Percentiles rank a stretch among this genome's conserved stretches.
Conservation (phyloP, 2,113 vertebrate genomes). For the Crotalus viridis region DNA sequence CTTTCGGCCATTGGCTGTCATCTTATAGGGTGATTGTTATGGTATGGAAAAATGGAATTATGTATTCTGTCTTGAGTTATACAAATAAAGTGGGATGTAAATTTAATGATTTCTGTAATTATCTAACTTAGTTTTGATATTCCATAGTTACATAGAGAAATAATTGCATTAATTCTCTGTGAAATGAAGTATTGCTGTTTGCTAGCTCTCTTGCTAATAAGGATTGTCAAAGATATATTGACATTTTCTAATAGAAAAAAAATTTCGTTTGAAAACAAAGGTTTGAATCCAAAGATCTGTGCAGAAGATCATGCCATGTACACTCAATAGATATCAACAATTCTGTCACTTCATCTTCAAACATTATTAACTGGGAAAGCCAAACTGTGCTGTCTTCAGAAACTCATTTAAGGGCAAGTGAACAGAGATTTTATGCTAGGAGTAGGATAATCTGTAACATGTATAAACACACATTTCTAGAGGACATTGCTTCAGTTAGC, state of each 20-base stretch:
- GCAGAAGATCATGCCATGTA: neutral
- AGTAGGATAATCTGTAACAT: neutral
- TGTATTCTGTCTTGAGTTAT: neutral
- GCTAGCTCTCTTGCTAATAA: neutral
- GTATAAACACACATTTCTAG: neutral
- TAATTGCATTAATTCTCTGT: neutral
- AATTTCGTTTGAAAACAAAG: neutral
- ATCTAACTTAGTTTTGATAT: neutral
- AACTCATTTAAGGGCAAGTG: neutral
- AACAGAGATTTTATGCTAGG: neutral
- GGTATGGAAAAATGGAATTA: neutral
- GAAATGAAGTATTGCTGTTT: neutral
- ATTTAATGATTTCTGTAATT: neutral
- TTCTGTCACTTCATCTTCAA: neutral
- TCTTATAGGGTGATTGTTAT: neutral
- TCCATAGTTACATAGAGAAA: neutral
- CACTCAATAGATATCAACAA: neutral
- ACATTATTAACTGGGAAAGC: neutral
- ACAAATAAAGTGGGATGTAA: neutral
- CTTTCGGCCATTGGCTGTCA: neutral
- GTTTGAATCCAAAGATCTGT: neutral
- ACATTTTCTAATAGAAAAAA: neutral
- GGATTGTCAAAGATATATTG: neutral
- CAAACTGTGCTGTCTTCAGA: neutral
- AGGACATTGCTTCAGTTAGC: neutral